These are phyloP conservation scores for Drosophila littoralis DNA, from an alignment of 1,140 invertebrate genomes.

Conservation along the genomic window DNA sequence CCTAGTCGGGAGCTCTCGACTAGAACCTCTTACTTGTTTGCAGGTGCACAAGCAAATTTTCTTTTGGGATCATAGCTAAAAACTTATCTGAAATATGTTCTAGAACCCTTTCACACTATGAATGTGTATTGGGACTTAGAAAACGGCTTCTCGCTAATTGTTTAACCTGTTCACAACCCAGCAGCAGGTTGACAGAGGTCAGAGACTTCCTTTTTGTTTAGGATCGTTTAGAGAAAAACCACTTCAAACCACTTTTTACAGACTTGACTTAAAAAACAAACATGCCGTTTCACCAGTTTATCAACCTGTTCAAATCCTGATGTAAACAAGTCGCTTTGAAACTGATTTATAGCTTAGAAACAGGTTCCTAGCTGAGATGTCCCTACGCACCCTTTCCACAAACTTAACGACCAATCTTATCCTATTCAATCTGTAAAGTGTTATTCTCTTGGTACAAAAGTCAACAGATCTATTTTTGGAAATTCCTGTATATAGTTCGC, in stretches of 20 bases:
- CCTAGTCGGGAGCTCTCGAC: too few species aligned
- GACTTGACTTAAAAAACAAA: background rate
- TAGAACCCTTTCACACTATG: too few species aligned
- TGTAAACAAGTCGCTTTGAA: too few species aligned
- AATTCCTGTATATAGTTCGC: conserved; percentile 15
- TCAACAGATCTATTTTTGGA: conserved; percentile 20
- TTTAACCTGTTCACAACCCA: too few species aligned
- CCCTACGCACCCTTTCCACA: background rate
- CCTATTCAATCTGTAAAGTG: background rate
- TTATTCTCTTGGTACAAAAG: background rate
- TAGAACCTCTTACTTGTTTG: too few species aligned
- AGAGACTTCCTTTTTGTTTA: background rate
- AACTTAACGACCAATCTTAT: background rate
- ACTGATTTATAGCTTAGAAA: background rate
- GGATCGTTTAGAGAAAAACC: background rate
- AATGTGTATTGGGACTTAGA: too few species aligned
- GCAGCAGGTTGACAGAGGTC: too few species aligned
- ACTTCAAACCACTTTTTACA: background rate
- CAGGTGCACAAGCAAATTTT: background rate
- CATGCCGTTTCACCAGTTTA: background rate
- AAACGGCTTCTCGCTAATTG: too few species aligned
- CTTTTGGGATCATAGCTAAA: background rate
- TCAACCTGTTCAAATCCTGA: too few species aligned
- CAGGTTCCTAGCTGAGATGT: background rate
- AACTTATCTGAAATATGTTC: background rate